Evolutionary conservation across 1,140 invertebrate species (phyloP).

Genomic region (Magallana gigas): DNA sequence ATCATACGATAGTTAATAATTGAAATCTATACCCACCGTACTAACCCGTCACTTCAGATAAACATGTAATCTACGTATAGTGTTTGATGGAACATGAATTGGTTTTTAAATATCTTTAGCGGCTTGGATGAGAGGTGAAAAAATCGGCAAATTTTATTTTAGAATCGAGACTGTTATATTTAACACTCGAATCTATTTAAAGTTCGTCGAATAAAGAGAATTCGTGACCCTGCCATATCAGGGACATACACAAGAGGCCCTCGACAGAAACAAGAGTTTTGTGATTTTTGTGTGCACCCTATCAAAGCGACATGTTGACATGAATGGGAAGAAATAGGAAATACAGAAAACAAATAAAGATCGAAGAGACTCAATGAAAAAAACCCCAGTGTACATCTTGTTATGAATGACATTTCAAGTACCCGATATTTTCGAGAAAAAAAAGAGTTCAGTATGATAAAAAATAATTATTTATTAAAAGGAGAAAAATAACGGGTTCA

Average conservation of each 20-base stretch:
- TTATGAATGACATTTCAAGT: too few relatives aligned
- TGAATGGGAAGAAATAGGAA: too few relatives aligned
- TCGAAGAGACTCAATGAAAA: too few relatives aligned
- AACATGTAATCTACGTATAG: constrained; percentile 6
- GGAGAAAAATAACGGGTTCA: too few relatives aligned
- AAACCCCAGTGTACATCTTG: too few relatives aligned
- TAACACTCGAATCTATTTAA: constrained; percentile 30
- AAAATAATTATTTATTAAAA: too few relatives aligned
- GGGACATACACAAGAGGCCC: background rate
- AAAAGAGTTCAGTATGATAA: too few relatives aligned
- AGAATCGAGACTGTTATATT: constrained; percentile 4
- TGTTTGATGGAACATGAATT: constrained; percentile 22
- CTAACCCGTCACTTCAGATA: constrained; percentile 24
- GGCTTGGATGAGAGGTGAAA: background rate
- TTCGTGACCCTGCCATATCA: constrained; percentile 7
- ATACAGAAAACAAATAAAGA: too few relatives aligned
- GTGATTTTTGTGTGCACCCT: background rate
- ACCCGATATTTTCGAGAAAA: too few relatives aligned
- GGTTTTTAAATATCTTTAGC: constrained; percentile 29
- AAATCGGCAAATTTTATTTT: constrained; percentile 22
- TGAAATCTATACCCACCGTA: constrained; percentile 2
- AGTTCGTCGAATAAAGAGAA: constrained; percentile 3
- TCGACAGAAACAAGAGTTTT: constrained; percentile 14
- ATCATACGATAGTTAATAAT: constrained; percentile 29
- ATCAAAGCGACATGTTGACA: background rate